These are phyloP conservation scores for Pelosia muscerda DNA, from an alignment of 2,888 invertebrate species.

Conservation along the genomic window DNA sequence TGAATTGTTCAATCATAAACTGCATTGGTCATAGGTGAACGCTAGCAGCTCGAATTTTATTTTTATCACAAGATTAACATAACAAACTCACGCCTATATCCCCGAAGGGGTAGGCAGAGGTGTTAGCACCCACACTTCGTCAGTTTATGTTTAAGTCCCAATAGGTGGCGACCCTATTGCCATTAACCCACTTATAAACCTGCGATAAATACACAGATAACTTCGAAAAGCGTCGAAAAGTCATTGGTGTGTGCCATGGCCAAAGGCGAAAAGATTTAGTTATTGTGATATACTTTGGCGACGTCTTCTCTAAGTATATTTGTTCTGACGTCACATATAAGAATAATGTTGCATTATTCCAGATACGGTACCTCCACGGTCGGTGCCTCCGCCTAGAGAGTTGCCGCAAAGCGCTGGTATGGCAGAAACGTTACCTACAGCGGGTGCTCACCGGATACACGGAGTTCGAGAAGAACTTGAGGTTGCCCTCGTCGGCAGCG, in stretches of 20 bases:
- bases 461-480: conserved; percentile 84
- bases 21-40: background rate
- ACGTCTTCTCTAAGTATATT: background rate
- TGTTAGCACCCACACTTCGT: too few species aligned
- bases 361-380: conserved; percentile 82
- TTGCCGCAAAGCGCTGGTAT: conserved; percentile 94
- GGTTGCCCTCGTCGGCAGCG: conserved; percentile 52
- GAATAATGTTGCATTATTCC: conserved; percentile 20
- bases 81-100: too few species aligned
- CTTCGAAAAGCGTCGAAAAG: too few species aligned
- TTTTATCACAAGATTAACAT: too few species aligned
- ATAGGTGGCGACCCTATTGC: too few species aligned
- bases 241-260: too few species aligned
- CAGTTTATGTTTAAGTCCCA: too few species aligned
- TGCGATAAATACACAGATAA: too few species aligned
- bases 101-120: too few species aligned
- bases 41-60: background rate
- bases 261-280: background rate
- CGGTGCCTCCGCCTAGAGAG: conserved; percentile 93
- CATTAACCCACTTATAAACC: too few species aligned
- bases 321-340: background rate
- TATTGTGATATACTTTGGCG: background rate
- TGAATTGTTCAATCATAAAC: background rate
- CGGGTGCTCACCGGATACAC: conserved; percentile 87
- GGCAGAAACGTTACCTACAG: conserved; percentile 96